Base-by-base conservation (phyloP, 1,140 invertebrate genomes). In the Melitaea cinxia region DNA sequence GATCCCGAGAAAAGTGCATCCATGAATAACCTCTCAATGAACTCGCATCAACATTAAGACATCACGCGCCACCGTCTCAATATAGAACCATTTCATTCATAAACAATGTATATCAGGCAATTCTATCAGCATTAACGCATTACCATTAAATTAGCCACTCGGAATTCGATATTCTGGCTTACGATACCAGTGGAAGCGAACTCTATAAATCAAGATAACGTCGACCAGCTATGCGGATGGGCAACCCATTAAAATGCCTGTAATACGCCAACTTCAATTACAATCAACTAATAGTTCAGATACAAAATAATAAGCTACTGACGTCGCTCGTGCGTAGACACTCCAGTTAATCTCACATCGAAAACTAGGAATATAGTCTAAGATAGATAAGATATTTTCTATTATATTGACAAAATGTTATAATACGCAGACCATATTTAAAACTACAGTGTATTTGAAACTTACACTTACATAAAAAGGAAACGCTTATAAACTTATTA, bases 201-300 rank as follows among this genome's bases (percentile, higher is more conserved):
- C 64, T 61, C 80, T 62, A 86, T 89, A 82, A 83, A 83, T 89
- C 83, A 86, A 83, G 85, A 89, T 89, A 88, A 82, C 71, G 77
- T 79, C 71, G 75, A 63, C 55, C 69, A 80, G 83, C 78, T 83
- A 87, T 89, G 86, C 82, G 82, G 80, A 88, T 85, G 82, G 70
- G 52, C 56, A 50, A 68, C 75, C 77, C 75, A 85, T 86, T 83
- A 82, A 89, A 83, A 89, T 89, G 66, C 83, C 83, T 78, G 77
- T 81, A 75, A 78, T 81, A 71, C 82, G 76, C 82, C 84, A 87
- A 81, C 67, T 82, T 74, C 70, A 69, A 79, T 82, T 84, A 72
- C 76, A 80, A 78, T 78, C 68, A 68, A 60, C 65, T 75, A 47
- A 47, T 47, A 74, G 75, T 76, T 80, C 72, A 64, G 70, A 78